Evolutionary conservation across 2,113 vertebrate species (phyloP).

Genomic region (Psilopogon haemacephalus): DNA sequence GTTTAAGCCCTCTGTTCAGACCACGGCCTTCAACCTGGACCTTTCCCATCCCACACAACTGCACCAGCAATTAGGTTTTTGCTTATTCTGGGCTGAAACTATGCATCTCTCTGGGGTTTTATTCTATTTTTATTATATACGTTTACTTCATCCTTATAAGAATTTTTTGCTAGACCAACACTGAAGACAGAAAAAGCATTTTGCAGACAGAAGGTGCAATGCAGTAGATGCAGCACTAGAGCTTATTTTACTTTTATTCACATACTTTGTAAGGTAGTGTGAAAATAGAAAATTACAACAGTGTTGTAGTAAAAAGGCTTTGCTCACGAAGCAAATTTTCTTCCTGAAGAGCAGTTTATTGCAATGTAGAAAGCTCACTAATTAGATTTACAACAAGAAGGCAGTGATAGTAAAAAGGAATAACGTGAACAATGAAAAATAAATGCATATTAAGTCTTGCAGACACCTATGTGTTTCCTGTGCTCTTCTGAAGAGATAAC

Average conservation of each 20-base stretch:
- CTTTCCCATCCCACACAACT: not conserved
- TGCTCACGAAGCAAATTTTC: slow-evolving; percentile 45
- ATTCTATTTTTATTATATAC: not conserved
- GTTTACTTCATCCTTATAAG: not conserved
- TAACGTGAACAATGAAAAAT: slow-evolving; percentile 2
- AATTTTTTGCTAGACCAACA: not conserved
- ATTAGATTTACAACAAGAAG: slow-evolving; percentile 47
- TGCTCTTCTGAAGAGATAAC: not conserved
- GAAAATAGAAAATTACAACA: slow-evolving; percentile 13
- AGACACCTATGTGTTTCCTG: not conserved
- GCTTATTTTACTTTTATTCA: slow-evolving; percentile 29
- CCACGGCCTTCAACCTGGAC: not conserved
- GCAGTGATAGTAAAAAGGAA: slow-evolving; percentile 1
- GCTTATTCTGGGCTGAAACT: not conserved
- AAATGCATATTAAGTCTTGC: slow-evolving; percentile 36
- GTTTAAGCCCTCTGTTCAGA: not conserved
- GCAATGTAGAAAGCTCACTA: slow-evolving; percentile 40
- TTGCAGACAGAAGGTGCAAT: not conserved
- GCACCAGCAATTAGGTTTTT: not conserved
- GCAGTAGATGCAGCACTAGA: not conserved
- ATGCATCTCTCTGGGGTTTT: not conserved
- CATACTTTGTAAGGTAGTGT: not conserved
- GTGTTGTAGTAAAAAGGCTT: slow-evolving; percentile 8
- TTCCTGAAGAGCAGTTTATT: slow-evolving; percentile 42
- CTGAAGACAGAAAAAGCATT: not conserved